Evolutionary conservation across 2,888 invertebrate genomes (phyloP).

Genomic region (Iselma pallidipennis): DNA sequence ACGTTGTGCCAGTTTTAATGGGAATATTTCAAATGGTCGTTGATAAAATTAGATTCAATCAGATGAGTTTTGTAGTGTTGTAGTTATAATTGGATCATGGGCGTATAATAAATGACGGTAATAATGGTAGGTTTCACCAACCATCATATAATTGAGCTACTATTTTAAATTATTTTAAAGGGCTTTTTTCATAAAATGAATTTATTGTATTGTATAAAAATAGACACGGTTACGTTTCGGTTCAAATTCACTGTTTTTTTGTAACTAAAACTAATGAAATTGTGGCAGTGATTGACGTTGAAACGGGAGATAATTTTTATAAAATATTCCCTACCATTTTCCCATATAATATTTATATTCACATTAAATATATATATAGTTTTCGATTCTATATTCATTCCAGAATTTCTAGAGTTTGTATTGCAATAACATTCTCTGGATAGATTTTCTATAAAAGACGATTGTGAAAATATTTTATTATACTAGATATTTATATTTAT

Average conservation of each 20-base stretch:
- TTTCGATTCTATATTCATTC: not conserved
- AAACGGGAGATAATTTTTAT: not conserved
- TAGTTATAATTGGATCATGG: conserved; percentile 7
- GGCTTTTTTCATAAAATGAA: not conserved
- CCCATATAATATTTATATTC: not conserved
- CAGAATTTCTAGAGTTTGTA: not conserved
- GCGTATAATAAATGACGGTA: not conserved
- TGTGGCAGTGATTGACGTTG: not conserved
- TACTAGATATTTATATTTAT: not conserved
- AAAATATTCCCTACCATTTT: not conserved
- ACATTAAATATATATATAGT: not conserved
- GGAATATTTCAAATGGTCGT: conserved; percentile 6
- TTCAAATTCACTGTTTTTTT: too few relatives aligned
- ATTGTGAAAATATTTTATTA: not conserved
- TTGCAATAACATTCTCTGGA: not conserved
- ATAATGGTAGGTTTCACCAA: not conserved
- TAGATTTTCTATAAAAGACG: not conserved
- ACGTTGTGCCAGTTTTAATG: conserved; percentile 4
- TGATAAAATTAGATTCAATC: conserved; percentile 9
- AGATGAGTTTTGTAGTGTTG: not conserved
- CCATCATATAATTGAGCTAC: too few relatives aligned
- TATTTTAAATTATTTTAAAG: not conserved
- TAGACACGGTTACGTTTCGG: too few relatives aligned
- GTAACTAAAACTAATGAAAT: not conserved
- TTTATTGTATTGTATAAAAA: too few relatives aligned